Conservation (phyloP, 2,888 invertebrate species). For the Plebejus anna region DNA sequence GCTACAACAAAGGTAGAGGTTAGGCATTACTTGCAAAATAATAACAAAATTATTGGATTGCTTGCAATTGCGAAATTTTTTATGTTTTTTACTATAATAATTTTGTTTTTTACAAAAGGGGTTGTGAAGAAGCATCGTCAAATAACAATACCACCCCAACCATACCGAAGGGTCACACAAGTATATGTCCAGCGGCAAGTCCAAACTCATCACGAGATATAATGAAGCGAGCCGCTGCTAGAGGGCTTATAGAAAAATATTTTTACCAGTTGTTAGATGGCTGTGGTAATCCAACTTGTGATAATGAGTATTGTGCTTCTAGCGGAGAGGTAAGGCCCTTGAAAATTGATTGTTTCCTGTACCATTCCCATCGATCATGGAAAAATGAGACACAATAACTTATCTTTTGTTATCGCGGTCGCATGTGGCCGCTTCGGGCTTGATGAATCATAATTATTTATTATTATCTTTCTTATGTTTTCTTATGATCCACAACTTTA, state of each 20-base stretch:
- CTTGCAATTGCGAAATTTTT: slow-evolving; percentile 30
- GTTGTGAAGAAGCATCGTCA: slow-evolving; percentile 78
- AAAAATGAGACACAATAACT: no score
- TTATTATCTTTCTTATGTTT: no score
- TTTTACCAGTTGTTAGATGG: slow-evolving; percentile 96
- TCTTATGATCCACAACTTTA: no score
- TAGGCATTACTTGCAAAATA: slow-evolving; percentile 73
- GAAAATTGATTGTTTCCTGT: neutral
- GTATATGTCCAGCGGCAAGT: slow-evolving; percentile 60
- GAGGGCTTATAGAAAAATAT: slow-evolving; percentile 93
- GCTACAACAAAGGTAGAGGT: slow-evolving; percentile 48
- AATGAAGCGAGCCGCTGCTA: slow-evolving; percentile 88
- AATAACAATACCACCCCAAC: slow-evolving; percentile 60
- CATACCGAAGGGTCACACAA: slow-evolving; percentile 54
- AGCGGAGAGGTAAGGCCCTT: slow-evolving; percentile 85
- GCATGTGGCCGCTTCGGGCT: no score
- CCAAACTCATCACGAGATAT: slow-evolving; percentile 75
- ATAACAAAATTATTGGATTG: neutral
- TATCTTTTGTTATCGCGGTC: no score
- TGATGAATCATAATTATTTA: no score
- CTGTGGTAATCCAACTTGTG: slow-evolving; percentile 93
- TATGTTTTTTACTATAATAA: slow-evolving; percentile 38
- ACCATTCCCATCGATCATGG: no score
- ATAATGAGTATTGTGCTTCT: slow-evolving; percentile 93
- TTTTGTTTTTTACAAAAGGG: slow-evolving; percentile 52